Evolutionary conservation across 2,888 invertebrate genomes (phyloP), one percentile per base, ranked within the genome.

Genomic region (Netelia fuscicornis): DNA sequence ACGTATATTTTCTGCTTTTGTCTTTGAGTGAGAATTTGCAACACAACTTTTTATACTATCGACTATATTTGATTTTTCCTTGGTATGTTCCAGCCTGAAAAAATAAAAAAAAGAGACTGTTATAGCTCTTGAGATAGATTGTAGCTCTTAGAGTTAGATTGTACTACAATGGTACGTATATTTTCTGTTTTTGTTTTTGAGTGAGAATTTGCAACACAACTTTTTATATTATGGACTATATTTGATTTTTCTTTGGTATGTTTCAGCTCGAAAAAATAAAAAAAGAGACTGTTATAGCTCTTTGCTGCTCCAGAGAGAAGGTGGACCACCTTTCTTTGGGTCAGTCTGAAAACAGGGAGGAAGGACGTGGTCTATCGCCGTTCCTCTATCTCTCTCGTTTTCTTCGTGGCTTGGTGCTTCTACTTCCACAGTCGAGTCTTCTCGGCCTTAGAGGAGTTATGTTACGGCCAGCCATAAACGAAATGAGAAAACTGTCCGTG

Each of bases 401-500:
- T 75, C 67, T 23, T 67, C 58, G 17, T 54, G 44, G 48, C 30
- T 23, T 74, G 54, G 52, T 48, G 62, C 65, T 74, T 44, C 52
- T 72, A 58, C 74, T 79, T 10, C 58, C 56, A 62, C 54, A 37
- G 58, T 67, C 64, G 17, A 52, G 77, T 17, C 82, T 74, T 60
- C 58, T 74, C 71, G 25, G 80, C 79, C 82, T 74, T 88, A 88
- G 90, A 89, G 90, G 90, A 93, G 90, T 92, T 92, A 92, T 92
- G 91, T 92, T 92, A 92, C 88, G 90, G 90, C 88, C 90, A 89
- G 88, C 91, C 90, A 92, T 93, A 93, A 93, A 92, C 91, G 92
- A 93, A 92, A 93, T 92, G 91, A 93, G 92, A 92, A 93, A 92
- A 92, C 91, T 91, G 92, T 91, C 90, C 91, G 88, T 79, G 85